A percentile compares a stretch with the other conserved stretches of the same genome.
Conservation (phyloP, 1,140 invertebrate species). For the Drosophila mauritiana region DNA sequence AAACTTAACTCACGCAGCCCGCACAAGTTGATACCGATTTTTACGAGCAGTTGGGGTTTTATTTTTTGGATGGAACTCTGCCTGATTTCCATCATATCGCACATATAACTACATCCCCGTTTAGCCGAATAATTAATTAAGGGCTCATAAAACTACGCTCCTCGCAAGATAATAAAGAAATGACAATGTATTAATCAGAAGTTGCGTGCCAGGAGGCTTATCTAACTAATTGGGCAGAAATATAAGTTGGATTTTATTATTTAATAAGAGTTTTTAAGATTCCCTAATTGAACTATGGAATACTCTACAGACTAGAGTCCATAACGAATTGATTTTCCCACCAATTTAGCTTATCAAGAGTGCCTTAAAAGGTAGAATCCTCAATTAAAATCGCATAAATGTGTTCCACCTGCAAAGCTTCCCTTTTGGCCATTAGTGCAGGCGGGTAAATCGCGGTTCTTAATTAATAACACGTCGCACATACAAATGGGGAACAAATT, state of each 20-base stretch:
- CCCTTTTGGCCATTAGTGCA: conserved; percentile 52
- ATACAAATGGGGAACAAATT: conserved; percentile 46
- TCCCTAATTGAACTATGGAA: not conserved
- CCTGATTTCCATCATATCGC: conserved; percentile 53
- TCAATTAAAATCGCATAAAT: conserved; percentile 66
- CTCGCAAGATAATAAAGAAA: conserved; percentile 29
- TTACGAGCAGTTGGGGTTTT: conserved; percentile 1
- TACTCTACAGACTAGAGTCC: not conserved
- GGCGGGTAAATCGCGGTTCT: conserved; percentile 23
- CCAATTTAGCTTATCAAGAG: not conserved
- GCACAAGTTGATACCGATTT: conserved; percentile 71
- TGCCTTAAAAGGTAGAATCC: not conserved
- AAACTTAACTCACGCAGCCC: conserved; percentile 59
- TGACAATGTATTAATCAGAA: conserved; percentile 51
- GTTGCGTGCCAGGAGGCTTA: conserved; percentile 28
- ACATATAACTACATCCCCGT: conserved; percentile 15
- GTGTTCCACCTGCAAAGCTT: conserved; percentile 28
- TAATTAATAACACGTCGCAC: conserved; percentile 60
- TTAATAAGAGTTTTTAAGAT: conserved; percentile 2
- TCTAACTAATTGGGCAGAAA: conserved; percentile 37
- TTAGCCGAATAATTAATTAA: conserved; percentile 57
- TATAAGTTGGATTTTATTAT: not conserved
- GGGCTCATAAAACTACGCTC: conserved; percentile 32
- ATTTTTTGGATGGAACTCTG: conserved; percentile 8
- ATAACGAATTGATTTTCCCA: conserved; percentile 18